These are phyloP conservation scores for Rynchops niger DNA, from an alignment of 2,113 vertebrate species.

Conservation along the genomic window DNA sequence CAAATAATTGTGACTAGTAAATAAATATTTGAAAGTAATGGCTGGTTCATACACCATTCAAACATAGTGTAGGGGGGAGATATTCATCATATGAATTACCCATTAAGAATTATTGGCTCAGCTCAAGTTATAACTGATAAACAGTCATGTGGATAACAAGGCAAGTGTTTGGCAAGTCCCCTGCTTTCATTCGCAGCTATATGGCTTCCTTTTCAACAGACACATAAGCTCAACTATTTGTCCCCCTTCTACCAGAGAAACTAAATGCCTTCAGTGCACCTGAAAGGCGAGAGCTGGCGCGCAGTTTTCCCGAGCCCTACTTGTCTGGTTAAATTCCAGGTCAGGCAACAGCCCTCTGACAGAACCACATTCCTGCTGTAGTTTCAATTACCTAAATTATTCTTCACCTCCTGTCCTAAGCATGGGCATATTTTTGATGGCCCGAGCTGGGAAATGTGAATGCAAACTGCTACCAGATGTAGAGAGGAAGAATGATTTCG, in stretches of 20 bases:
- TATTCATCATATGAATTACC: slow-evolving; percentile 67
- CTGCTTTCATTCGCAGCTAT: slow-evolving; percentile 47
- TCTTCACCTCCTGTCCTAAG: slow-evolving; percentile 62
- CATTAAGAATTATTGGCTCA: slow-evolving; percentile 64
- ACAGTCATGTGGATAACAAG: slow-evolving; percentile 56
- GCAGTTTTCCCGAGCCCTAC: background rate
- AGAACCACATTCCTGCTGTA: slow-evolving; percentile 64
- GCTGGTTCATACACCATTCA: slow-evolving; percentile 51
- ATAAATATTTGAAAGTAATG: slow-evolving; percentile 69
- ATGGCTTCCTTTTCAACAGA: slow-evolving; percentile 56
- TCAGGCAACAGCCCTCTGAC: slow-evolving; percentile 54
- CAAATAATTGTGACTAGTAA: slow-evolving; percentile 70
- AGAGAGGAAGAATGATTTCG: slow-evolving; percentile 33
- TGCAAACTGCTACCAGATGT: slow-evolving; percentile 69
- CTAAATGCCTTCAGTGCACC: slow-evolving; percentile 38
- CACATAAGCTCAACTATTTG: slow-evolving; percentile 39
- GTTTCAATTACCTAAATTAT: slow-evolving; percentile 69
- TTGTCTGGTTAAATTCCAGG: slow-evolving; percentile 68
- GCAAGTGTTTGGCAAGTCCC: slow-evolving; percentile 51
- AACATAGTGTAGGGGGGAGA: slow-evolving; percentile 37
- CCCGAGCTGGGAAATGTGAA: slow-evolving; percentile 42
- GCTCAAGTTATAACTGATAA: slow-evolving; percentile 58
- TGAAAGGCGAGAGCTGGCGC: slow-evolving; percentile 11
- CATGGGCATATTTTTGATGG: slow-evolving; percentile 55
- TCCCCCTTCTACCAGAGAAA: background rate